A percentile compares a stretch with the other conserved stretches of the same genome.
These are phyloP conservation scores for Pandemis heparana DNA, from an alignment of 2,888 invertebrate species.

Conservation along the genomic window DNA sequence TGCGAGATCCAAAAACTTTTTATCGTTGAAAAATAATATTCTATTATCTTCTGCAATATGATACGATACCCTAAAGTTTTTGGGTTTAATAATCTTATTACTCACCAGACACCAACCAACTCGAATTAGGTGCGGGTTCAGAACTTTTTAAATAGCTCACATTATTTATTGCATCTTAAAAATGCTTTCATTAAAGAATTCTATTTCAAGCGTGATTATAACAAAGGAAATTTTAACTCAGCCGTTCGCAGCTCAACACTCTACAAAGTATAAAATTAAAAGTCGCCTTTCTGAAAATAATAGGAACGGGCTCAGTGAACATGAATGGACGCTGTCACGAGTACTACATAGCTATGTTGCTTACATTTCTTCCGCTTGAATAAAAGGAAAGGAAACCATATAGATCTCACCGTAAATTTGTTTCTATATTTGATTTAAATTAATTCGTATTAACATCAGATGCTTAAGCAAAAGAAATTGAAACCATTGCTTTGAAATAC, in stretches of 20 bases:
- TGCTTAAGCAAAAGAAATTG: no score
- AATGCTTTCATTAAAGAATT: constrained; percentile 16
- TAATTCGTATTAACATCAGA: background rate
- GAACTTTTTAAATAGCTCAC: background rate
- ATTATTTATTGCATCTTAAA: constrained; percentile 1
- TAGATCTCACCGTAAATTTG: background rate
- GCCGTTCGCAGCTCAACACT: constrained; percentile 16
- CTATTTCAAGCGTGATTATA: constrained; percentile 24
- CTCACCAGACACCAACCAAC: background rate
- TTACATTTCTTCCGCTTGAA: background rate
- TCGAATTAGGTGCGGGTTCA: background rate
- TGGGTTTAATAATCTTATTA: background rate
- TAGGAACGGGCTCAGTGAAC: constrained; percentile 32
- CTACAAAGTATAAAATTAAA: constrained; percentile 37
- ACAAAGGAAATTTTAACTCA: constrained; percentile 30
- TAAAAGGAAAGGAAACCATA: background rate
- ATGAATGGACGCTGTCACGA: constrained; percentile 28
- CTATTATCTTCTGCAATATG: background rate
- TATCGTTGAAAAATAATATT: background rate
- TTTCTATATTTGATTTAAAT: background rate
- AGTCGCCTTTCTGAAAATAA: constrained; percentile 36
- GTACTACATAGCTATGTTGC: constrained; percentile 11
- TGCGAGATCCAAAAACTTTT: background rate
- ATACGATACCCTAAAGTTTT: background rate
- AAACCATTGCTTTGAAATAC: background rate